These are phyloP conservation scores for Oenanthe oenanthe DNA, from an alignment of 2,113 vertebrate genomes.

Conservation along the genomic window DNA sequence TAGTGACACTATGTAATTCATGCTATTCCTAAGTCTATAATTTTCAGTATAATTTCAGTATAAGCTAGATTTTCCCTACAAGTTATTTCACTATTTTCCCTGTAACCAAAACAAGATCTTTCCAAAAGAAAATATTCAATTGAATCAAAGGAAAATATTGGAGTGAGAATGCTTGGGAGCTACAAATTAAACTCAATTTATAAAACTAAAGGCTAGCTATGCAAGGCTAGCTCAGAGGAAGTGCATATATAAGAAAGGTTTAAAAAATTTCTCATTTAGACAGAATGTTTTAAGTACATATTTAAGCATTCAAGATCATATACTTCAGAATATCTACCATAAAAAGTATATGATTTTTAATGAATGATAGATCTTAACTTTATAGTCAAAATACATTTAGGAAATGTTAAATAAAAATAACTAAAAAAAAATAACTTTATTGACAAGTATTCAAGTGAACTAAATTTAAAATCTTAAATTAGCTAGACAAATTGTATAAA, in stretches of 20 bases:
- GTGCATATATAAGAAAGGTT: not conserved
- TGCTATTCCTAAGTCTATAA: not conserved
- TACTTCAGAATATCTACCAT: not conserved
- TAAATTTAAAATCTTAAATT: conserved; percentile 15
- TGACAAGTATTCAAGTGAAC: not conserved
- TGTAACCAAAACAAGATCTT: not conserved
- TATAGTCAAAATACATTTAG: not conserved
- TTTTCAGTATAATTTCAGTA: not conserved
- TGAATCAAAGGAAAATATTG: not conserved
- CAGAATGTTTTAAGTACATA: not conserved
- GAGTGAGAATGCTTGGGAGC: not conserved
- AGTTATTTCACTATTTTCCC: not conserved
- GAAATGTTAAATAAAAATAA: not conserved
- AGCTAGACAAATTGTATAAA: not conserved
- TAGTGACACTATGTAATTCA: not conserved
- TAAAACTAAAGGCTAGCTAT: not conserved
- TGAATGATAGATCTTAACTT: not conserved
- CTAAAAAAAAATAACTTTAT: not conserved
- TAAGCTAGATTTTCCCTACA: not conserved
- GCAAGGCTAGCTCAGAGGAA: not conserved
- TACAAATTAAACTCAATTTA: not conserved
- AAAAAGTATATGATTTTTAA: not conserved
- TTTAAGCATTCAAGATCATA: not conserved
- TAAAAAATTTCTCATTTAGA: not conserved
- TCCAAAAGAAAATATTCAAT: not conserved